Conservation (phyloP, 2,888 invertebrate species). For the Pycnomerus fuliginosus region DNA sequence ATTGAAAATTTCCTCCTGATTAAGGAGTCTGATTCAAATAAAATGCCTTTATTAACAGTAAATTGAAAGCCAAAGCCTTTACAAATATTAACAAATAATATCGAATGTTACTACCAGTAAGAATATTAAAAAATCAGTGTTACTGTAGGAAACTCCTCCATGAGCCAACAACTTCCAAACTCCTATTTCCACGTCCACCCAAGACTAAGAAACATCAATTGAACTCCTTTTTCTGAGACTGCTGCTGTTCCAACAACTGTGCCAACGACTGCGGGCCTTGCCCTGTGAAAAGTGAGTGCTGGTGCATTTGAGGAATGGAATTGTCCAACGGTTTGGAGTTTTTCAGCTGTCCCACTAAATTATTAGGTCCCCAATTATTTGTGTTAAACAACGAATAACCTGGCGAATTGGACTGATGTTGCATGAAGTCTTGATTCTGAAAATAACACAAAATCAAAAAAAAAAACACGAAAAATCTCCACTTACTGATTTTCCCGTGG, state of each 20-base stretch:
- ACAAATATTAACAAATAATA: too few relatives aligned
- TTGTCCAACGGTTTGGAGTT: slow-evolving; percentile 30
- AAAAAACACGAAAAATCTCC: slow-evolving; percentile 3
- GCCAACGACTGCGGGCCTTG: slow-evolving; percentile 78
- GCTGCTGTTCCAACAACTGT: slow-evolving; percentile 77
- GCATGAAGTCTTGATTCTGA: slow-evolving; percentile 18
- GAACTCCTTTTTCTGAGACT: slow-evolving; percentile 53
- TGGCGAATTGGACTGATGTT: slow-evolving; percentile 27
- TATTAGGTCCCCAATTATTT: slow-evolving; percentile 51
- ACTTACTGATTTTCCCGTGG: slow-evolving; percentile 17
- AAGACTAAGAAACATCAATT: too few relatives aligned
- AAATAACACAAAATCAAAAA: slow-evolving; percentile 5
- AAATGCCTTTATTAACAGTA: too few relatives aligned
- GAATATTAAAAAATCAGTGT: too few relatives aligned
- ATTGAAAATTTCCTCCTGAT: too few relatives aligned
- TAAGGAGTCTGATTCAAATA: too few relatives aligned
- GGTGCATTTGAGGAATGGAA: slow-evolving; percentile 29
- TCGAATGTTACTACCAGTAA: too few relatives aligned
- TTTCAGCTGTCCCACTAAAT: slow-evolving; percentile 43
- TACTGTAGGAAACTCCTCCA: too few relatives aligned
- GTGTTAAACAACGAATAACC: slow-evolving; percentile 52
- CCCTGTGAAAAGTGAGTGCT: slow-evolving; percentile 67
- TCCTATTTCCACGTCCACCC: too few relatives aligned
- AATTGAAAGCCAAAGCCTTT: too few relatives aligned
- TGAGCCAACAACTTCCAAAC: too few relatives aligned